phyloP scores from a whole-genome alignment of 2,797 vertebrate genomes.

The Lepidocolaptes lacrymiger region DNA sequence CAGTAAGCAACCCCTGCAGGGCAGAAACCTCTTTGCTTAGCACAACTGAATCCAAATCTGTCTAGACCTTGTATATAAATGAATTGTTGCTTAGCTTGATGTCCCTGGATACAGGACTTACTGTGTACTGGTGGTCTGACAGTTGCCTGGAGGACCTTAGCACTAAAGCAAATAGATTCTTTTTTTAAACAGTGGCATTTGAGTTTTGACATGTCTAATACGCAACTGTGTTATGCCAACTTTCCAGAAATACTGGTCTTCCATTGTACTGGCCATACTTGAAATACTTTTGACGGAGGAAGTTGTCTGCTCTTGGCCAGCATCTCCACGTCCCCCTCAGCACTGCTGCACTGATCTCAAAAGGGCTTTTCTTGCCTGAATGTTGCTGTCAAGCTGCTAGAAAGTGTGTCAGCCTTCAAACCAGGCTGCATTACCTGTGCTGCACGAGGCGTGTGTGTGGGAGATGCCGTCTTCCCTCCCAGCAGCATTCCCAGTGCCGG shows the following conservation, averaged over 20 bases:
- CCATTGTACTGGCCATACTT: conserved; percentile 6
- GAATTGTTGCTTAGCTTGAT: background rate
- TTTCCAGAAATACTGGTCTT: conserved; percentile 67
- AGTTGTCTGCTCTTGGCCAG: background rate
- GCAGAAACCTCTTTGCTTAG: background rate
- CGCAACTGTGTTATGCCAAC: conserved; percentile 19
- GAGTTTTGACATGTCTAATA: conserved; percentile 49
- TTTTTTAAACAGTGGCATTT: conserved; percentile 51
- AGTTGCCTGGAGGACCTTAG: conserved; percentile 48
- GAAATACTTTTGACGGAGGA: conserved; percentile 12
- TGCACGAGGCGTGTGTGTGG: rapidly evolving
- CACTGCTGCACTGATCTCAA: rapidly evolving
- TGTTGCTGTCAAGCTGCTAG: background rate
- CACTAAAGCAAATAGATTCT: conserved; percentile 42
- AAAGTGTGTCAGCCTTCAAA: background rate
- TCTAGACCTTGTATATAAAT: background rate
- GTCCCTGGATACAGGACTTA: background rate
- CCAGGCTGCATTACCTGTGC: background rate
- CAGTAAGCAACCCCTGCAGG: background rate
- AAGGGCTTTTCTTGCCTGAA: background rate
- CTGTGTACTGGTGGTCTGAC: conserved; percentile 37
- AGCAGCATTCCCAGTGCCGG: background rate
- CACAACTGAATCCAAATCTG: background rate
- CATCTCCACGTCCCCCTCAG: rapidly evolving
- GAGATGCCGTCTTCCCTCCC: background rate